Base-by-base conservation (phyloP, 2,888 invertebrate species). In the Rhopalosiphum nymphaeae region DNA sequence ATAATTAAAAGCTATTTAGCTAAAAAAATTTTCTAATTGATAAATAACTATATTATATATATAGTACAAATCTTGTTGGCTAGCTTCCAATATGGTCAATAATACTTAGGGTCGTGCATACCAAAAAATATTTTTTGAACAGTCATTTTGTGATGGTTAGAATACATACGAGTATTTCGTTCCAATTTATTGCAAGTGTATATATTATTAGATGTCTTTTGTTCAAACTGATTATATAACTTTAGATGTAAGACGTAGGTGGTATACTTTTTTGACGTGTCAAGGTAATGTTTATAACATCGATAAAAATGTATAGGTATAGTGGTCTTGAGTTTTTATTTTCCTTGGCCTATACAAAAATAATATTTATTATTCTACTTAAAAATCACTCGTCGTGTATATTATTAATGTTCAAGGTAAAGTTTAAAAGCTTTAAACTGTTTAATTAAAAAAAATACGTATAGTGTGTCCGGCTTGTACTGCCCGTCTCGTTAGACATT, bases 181-280 rank as follows among this genome's bases (percentile, higher is more conserved):
- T 78, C 26, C 42, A 56, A 49, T 89, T 89, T 36, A 56, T 42
- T 89, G 36, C 56, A 42, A 36, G 13, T 36, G 10, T 25, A 53
- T 49, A 49, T 53, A 78, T 78, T 78, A 78, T 88, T 49, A 88
- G 49, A 53, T n/a, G 7, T 49, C 53, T 53, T 21, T 88, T 53
- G 10, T 88, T 53, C 25, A 53, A 53, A 21, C 25, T 53, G 78
- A 21, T 78, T 78, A 36, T 78, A 78, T 78, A 78, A 78, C 21
- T 78, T 78, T 36, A 36, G 78, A 26, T 42, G 88, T 57, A 16
- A 42, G 25, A 56, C 78, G 78, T 78, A 78, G 78, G 36, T 78
- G 78, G 78, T 78, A 36, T 67, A 67, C 46, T 90, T 61, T 90
- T 90, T 10, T 46, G 90, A 90, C 61, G 46, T 90, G 61, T 90